Evolutionary conservation across 2,797 vertebrate species (phyloP), one percentile per base, ranked within the genome.

Genomic region (Tapera naevia): DNA sequence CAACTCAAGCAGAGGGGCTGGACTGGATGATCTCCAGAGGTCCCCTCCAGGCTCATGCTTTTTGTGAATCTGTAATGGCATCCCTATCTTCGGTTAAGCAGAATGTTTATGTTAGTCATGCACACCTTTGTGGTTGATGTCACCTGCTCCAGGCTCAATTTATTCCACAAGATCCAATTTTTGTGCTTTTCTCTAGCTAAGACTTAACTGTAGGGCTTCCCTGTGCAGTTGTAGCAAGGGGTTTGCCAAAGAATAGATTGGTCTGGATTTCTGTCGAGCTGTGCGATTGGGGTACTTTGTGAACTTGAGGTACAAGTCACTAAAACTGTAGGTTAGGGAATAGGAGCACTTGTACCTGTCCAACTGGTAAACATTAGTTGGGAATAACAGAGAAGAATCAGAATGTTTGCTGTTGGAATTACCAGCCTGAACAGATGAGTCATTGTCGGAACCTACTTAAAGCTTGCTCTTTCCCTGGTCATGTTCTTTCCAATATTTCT

Each of bases 131-230:
- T 76, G n/a, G 50, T 58, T 60, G 53, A 65, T 67, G 75, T 73
- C 90, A 86, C 93, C 83, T 86, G 91, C 94, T 67, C 67, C 43
- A 37, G 95, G 93, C 94, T 73, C 51, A 5, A 4, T 82, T 94
- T 71, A 30, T 92, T 95, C 80, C 86, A 85, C 0, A 0, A 82
- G 93, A 88, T 91, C 91, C 91, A 43, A 79, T 96, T 95, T 74
- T 83, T 67, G 23, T 43, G 87, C 91, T 69, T 90, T 87, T 91
- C 48, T 89, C 61, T 22, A 39, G 72, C 81, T 71, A 9, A 1
- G 1, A 45, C 83, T n/a, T 56, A 64, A 81, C 30, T 21, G 14
- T 7, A 35, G 58, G 54, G 32, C 54, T 37, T 71, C 25, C 80
- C 53, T 54, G 41, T 32, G 75, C 72, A 39, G 27, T 6, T 57